Percentiles rank a stretch among this genome's conserved stretches.
phyloP scores from a whole-genome alignment of 2,888 invertebrate genomes.

The Sinodicranocentrus sp. region DNA sequence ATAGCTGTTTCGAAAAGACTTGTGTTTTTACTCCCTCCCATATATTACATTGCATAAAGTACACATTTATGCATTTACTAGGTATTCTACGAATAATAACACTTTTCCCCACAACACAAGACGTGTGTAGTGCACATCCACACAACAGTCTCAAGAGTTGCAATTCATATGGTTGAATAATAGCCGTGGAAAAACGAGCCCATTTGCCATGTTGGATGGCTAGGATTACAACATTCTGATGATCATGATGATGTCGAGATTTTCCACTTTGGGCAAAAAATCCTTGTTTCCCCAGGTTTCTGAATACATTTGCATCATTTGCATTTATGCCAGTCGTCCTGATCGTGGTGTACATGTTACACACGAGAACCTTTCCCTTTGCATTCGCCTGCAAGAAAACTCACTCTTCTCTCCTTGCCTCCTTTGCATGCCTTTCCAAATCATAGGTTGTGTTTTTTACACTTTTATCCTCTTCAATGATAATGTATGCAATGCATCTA shows the following conservation, averaged over 20 bases:
- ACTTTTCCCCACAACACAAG: too few relatives aligned
- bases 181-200: constrained; percentile 52
- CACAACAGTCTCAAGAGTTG: constrained; percentile 28
- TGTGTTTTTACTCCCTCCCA: constrained; percentile 8
- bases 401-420: too few relatives aligned
- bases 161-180: constrained; percentile 52
- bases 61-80: too few relatives aligned
- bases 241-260: constrained; percentile 41
- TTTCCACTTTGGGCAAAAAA: constrained; percentile 29
- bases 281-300: not conserved
- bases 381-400: not conserved
- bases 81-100: too few relatives aligned
- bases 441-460: constrained; percentile 34
- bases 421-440: not conserved
- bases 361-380: not conserved
- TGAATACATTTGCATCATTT: constrained; percentile 37
- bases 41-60: constrained; percentile 29
- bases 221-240: constrained; percentile 52
- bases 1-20: constrained; percentile 16
- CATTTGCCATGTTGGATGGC: constrained; percentile 50
- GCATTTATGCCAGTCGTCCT: not conserved
- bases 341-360: too few relatives aligned
- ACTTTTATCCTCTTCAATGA: constrained; percentile 43
- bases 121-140: not conserved
- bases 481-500: constrained; percentile 34